Evolutionary conservation across 2,113 vertebrate species (phyloP).

Genomic region (Notothenia rossii): DNA sequence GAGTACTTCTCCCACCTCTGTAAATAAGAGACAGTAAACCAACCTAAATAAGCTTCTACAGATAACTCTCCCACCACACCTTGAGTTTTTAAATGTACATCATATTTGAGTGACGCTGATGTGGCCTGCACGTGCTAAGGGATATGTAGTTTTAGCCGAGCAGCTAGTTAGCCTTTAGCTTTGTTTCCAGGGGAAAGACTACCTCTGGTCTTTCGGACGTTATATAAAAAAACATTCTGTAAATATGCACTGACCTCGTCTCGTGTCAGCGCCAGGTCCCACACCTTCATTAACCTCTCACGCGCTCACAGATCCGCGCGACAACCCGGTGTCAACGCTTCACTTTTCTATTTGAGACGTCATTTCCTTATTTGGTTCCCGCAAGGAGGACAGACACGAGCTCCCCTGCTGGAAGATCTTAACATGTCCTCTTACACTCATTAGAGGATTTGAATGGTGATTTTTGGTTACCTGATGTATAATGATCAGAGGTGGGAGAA

Average conservation of each 20-base stretch:
- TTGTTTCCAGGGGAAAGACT: not conserved
- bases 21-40: no score
- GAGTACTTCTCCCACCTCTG: no score
- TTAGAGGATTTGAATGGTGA: no score
- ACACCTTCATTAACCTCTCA: not conserved
- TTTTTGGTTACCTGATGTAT: no score
- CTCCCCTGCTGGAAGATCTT: constrained; percentile 27
- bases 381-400: not conserved
- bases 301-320: not conserved
- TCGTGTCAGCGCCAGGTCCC: not conserved
- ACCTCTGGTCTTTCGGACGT: not conserved
- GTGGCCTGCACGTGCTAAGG: constrained; percentile 17
- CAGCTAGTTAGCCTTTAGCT: not conserved
- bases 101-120: not conserved
- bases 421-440: not conserved
- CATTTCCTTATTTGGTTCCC: constrained; percentile 81
- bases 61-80: no score
- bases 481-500: no score
- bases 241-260: constrained; percentile 13
- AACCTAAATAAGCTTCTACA: not conserved
- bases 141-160: not conserved
- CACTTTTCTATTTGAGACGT: constrained; percentile 67
- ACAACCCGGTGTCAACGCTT: not conserved
- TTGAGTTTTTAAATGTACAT: not conserved
- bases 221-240: not conserved